Evolutionary conservation across 1,140 invertebrate species (phyloP).

Genomic region (Carposina sasakii): DNA sequence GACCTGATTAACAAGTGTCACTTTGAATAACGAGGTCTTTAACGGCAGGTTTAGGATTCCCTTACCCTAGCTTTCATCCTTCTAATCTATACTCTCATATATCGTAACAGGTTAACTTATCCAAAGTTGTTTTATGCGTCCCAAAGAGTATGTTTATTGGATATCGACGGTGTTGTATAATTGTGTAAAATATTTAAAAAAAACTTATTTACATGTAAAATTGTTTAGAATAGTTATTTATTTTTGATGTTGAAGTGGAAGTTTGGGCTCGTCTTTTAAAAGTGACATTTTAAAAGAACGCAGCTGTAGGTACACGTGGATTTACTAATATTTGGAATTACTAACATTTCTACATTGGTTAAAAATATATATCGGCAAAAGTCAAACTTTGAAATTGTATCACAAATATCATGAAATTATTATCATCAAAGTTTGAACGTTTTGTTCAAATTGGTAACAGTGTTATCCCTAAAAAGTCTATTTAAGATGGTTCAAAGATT

Average conservation of each 20-base stretch:
- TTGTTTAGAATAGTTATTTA: slow-evolving; percentile 68
- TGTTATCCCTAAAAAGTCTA: neutral
- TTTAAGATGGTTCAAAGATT: slow-evolving; percentile 25
- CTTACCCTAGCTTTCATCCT: slow-evolving; percentile 15
- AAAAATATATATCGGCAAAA: slow-evolving; percentile 42
- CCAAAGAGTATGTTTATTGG: slow-evolving; percentile 65
- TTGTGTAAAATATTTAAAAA: slow-evolving; percentile 60
- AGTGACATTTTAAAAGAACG: slow-evolving; percentile 59
- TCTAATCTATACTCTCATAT: slow-evolving; percentile 1
- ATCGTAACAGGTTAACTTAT: slow-evolving; percentile 24
- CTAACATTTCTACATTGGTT: slow-evolving; percentile 24
- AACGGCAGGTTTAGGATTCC: too few species aligned
- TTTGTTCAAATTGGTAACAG: slow-evolving; percentile 42
- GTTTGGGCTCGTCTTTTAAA: slow-evolving; percentile 62
- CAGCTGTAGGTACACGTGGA: slow-evolving; percentile 42
- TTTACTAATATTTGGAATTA: slow-evolving; percentile 39
- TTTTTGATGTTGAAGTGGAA: slow-evolving; percentile 42
- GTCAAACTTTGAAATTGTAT: slow-evolving; percentile 56
- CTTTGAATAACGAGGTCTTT: too few species aligned
- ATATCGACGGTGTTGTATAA: slow-evolving; percentile 62
- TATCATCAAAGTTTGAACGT: slow-evolving; percentile 52
- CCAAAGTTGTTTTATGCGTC: slow-evolving; percentile 62
- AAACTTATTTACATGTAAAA: slow-evolving; percentile 63
- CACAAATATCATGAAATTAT: slow-evolving; percentile 15
- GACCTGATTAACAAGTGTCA: too few species aligned